Evolutionary conservation across 2,797 vertebrate species (phyloP), one percentile per base, ranked within the genome.

Genomic region (Gadopsis bispinosus): DNA sequence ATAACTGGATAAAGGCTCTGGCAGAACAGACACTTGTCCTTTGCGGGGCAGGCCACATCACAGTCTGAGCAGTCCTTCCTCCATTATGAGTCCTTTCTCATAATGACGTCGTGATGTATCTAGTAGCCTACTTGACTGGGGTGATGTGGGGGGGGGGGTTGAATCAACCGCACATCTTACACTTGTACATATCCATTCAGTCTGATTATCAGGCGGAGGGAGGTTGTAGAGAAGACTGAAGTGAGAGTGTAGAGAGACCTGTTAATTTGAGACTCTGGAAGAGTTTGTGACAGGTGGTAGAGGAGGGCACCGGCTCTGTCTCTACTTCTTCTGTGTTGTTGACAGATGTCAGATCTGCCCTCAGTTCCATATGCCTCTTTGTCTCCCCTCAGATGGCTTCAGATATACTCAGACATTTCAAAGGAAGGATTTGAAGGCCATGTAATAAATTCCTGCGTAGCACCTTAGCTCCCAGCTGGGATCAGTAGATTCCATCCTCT

Each of bases 401-500:
- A 14, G 76, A 84, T 70, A 16, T 70, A 62, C 72, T 58, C 69
- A 81, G 53, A 67, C 50, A 51, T 86, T 77, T 89, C 80, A 86
- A 86, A 88, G 72, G 70, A 65, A 55, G 41, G 29, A 73, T 85
- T 70, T 86, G 80, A 88, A 79, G 74, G 77, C 77, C 65, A 20
- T 70, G 79, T 84, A 75, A 85, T 87, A 77, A 47, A 89, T 79
- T 77, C 73, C 78, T 81, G 77, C 68, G 20, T 31, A 35, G 80
- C 81, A 65, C 82, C 89, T 84, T 43, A 65, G 78, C 82, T 77
- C 60, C 43, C 51, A 80, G 63, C 48, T 5, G 69, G 77, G 83
- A 90, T 89, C 83, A 87, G 77, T 80, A 80, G 86, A 81, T 81
- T 75, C 73, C 75, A 84, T 83, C 76, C 80, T 78, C 81, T 85